Evolutionary conservation across 2,797 vertebrate genomes (phyloP).

Genomic region (Cryptoprocta ferox): DNA sequence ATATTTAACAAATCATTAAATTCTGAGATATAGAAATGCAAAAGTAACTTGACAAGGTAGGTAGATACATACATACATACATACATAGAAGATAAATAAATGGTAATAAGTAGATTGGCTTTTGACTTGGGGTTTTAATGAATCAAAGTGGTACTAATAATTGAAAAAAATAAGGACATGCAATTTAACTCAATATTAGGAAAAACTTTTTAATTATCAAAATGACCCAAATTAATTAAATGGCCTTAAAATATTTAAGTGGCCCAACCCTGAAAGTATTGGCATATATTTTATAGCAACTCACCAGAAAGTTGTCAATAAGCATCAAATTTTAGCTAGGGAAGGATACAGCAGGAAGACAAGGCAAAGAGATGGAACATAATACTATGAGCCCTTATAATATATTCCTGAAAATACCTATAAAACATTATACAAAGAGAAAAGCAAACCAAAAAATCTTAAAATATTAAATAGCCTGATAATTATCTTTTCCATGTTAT

Average conservation of each 20-base stretch:
- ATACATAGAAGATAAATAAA: background rate
- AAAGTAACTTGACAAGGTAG: background rate
- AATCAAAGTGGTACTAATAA: background rate
- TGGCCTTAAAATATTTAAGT: background rate
- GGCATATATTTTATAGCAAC: background rate
- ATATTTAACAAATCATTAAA: background rate
- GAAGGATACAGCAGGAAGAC: background rate
- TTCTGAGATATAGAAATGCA: background rate
- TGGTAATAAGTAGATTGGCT: background rate
- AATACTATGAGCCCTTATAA: background rate
- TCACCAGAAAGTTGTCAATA: background rate
- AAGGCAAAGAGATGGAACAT: fast-evolving
- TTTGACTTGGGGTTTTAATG: background rate
- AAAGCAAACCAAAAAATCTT: background rate
- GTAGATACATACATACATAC: background rate
- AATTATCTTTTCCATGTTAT: background rate
- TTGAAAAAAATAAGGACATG: background rate
- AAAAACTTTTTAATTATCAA: background rate
- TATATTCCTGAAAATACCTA: background rate
- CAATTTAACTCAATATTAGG: background rate
- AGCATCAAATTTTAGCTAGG: background rate
- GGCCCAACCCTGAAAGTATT: background rate
- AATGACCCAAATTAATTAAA: background rate
- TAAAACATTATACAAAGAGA: background rate
- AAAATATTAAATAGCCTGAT: background rate